Evolutionary conservation across 92 coral and sea anemone genomes (phyloP), one percentile per base, ranked within the genome.

Genomic region (Porites lobata): DNA sequence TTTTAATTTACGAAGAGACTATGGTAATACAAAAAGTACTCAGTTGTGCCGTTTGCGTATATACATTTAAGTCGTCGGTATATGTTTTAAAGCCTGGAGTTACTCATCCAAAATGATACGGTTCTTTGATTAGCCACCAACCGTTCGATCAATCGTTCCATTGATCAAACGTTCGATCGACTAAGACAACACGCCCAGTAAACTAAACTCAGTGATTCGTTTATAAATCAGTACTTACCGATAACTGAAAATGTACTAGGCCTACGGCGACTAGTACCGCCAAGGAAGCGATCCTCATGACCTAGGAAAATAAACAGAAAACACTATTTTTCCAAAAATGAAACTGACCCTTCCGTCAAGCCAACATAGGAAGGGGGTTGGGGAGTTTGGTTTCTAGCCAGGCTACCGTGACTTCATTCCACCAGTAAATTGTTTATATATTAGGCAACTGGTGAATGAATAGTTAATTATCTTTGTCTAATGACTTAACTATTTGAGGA

Each of bases 241-340:
- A 87, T 63, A 90, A 75, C 86, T 94, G 81, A 81, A 95, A 84
- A 83, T 94, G 96, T 94, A 93, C 92, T 86, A 98, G 86, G 93
- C 97, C 99, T 90, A 94, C 80, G 87, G 96, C 88, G 94, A 92
- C 93, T 86, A 95, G 92, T 95, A 98, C 90, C 93, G 96, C 93
- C 92, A 94, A 90, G 96, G 96, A 91, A 91, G 96, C 93, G 92
- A 94, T 91, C 98, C 99, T 96, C 99, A 98, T 98, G 96, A 98
- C 99, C 99, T 98, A 82, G 79, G 47, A 88, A 81, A 64, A 95
- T 86, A 87, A 88, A 86, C 93, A 84, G 76, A 92, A 92, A 89
- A 86, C 84, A 89, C 96, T 84, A 84, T 90, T 72, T 38, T 88
- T 91, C 83, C 87, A 93, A 96, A 90, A 90, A 88, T 90, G 94